Percentiles rank a stretch among this genome's conserved stretches.
These are phyloP conservation scores for Anhinga rufa DNA, from an alignment of 2,113 vertebrate species.

Conservation along the genomic window DNA sequence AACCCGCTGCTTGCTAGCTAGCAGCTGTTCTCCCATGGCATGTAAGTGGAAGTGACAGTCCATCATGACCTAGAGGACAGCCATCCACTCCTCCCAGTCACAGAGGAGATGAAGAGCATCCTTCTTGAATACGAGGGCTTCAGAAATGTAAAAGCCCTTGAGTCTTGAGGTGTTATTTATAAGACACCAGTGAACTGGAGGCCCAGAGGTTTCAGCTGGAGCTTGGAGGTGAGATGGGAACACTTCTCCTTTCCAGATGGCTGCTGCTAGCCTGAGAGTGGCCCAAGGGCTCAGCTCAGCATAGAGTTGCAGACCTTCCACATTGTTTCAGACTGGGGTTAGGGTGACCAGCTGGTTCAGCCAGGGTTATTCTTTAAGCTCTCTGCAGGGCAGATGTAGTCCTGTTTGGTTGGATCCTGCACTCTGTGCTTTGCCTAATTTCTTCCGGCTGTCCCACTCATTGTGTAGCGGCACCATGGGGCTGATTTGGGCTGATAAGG, in stretches of 20 bases:
- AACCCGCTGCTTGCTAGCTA: fast-evolving
- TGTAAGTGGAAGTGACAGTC: neutral
- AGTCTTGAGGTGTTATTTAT: neutral
- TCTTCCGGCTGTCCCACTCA: neutral
- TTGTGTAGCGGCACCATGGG: neutral
- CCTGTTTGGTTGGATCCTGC: neutral
- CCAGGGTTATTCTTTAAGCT: neutral
- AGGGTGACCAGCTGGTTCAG: neutral
- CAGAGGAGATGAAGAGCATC: neutral
- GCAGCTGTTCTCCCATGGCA: fast-evolving
- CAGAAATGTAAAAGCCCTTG: neutral
- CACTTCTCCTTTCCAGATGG: fast-evolving
- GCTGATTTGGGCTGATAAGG: neutral
- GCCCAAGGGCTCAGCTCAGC: neutral
- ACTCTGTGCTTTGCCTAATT: neutral
- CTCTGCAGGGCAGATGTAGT: neutral
- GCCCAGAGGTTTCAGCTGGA: neutral
- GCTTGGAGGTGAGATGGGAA: neutral
- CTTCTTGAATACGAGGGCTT: neutral
- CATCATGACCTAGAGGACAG: neutral
- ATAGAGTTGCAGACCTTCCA: neutral
- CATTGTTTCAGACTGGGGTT: neutral
- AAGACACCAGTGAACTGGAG: neutral
- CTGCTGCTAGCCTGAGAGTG: neutral
- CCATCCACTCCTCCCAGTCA: neutral